Conservation (phyloP, 1,140 invertebrate species). For the Vanessa tameamea region DNA sequence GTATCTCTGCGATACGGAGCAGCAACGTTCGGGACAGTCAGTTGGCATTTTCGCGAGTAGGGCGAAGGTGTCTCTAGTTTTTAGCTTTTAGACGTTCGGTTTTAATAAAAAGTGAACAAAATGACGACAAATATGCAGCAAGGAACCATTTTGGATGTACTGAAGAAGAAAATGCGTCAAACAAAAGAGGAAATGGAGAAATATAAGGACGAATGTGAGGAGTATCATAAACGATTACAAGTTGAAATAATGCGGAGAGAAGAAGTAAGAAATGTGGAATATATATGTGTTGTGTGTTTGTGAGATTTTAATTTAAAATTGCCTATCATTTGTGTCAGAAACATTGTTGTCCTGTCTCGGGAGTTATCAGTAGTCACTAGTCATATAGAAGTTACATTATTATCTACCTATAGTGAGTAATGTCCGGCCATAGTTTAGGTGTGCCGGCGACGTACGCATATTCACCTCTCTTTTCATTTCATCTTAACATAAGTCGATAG, state of each 20-base stretch:
- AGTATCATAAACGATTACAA: slow-evolving; percentile 94
- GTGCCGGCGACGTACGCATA: slow-evolving; percentile 79
- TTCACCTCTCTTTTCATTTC: slow-evolving; percentile 71
- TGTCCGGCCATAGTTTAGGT: slow-evolving; percentile 80
- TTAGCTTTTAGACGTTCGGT: slow-evolving; percentile 71
- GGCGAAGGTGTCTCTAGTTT: slow-evolving; percentile 75
- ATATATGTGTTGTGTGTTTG: slow-evolving; percentile 64
- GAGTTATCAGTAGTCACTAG: slow-evolving; percentile 67
- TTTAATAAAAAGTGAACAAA: slow-evolving; percentile 78
- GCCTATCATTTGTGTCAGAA: slow-evolving; percentile 53
- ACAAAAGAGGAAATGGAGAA: slow-evolving; percentile 99
- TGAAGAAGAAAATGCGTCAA: slow-evolving; percentile 99
- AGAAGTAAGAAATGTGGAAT: slow-evolving; percentile 90
- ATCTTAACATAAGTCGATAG: slow-evolving; percentile 49
- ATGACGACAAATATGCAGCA: slow-evolving; percentile 93
- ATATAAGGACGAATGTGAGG: slow-evolving; percentile 97
- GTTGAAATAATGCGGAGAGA: slow-evolving; percentile 94
- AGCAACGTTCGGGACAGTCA: slow-evolving; percentile 73
- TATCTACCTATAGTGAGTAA: slow-evolving; percentile 80
- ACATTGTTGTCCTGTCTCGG: slow-evolving; percentile 45
- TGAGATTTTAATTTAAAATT: slow-evolving; percentile 51
- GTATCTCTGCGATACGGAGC: slow-evolving; percentile 76
- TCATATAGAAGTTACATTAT: slow-evolving; percentile 54
- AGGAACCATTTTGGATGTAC: slow-evolving; percentile 94
- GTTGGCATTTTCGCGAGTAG: slow-evolving; percentile 79